Conservation (phyloP, 2,888 invertebrate genomes). For the Rhodophaea formosa region DNA sequence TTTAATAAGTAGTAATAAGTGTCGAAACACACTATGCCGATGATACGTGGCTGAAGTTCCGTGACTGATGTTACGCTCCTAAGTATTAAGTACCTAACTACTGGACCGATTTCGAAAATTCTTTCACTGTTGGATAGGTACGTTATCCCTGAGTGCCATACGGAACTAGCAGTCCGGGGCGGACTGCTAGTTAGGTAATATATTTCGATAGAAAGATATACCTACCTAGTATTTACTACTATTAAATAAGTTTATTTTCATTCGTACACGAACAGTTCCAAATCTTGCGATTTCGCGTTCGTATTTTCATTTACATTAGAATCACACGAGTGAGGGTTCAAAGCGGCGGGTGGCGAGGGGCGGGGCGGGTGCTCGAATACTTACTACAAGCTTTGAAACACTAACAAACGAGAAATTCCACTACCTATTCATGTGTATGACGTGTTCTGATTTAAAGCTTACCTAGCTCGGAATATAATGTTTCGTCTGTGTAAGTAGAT, state of each 20-base stretch:
- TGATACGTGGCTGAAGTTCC: too few species aligned
- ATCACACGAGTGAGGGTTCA: not conserved
- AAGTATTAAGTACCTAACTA: too few species aligned
- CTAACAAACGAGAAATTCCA: conserved; percentile 5
- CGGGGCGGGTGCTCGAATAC: not conserved
- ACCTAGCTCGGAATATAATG: not conserved
- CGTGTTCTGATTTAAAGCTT: not conserved
- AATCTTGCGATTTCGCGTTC: not conserved
- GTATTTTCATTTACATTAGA: not conserved
- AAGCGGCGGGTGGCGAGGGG: not conserved
- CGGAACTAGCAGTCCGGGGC: too few species aligned
- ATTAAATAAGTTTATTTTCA: not conserved
- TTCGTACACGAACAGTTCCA: not conserved
- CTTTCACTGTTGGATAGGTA: too few species aligned
- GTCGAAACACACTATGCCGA: too few species aligned
- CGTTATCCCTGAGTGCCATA: too few species aligned
- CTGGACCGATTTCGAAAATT: too few species aligned
- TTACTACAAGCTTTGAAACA: not conserved
- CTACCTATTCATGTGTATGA: not conserved
- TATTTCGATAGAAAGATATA: too few species aligned
- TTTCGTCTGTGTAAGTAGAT: not conserved
- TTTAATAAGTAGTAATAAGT: too few species aligned
- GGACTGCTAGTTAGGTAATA: too few species aligned
- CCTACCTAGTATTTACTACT: too few species aligned
- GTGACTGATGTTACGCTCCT: too few species aligned